A percentile compares a stretch with the other conserved stretches of the same genome.
Evolutionary conservation across 2,888 invertebrate genomes (phyloP).

Genomic region (Euproctis similis): DNA sequence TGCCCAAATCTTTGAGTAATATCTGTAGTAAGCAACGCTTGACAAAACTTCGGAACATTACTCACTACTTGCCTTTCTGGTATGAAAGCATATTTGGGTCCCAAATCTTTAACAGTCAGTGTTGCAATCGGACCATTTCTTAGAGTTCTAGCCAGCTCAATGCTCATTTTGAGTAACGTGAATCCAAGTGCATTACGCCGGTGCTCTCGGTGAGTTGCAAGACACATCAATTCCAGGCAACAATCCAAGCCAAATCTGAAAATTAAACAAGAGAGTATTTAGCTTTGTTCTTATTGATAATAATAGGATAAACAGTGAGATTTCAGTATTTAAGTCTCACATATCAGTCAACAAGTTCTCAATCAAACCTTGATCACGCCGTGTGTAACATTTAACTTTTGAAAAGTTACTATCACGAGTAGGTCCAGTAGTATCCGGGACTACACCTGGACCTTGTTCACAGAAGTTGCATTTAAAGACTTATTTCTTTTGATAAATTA

Average conservation of each 20-base stretch:
- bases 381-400: no score
- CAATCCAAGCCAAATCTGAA: constrained; percentile 4
- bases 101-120: constrained; percentile 44
- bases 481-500: no score
- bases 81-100: constrained; percentile 30
- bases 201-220: constrained; percentile 70
- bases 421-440: no score
- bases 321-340: no score
- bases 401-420: no score
- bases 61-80: background rate
- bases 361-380: no score
- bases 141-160: constrained; percentile 63
- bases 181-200: constrained; percentile 26
- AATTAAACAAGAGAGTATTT: background rate
- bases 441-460: no score
- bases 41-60: background rate
- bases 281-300: no score
- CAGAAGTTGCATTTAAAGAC: no score
- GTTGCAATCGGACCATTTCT: constrained; percentile 39
- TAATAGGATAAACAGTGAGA: no score
- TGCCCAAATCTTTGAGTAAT: background rate
- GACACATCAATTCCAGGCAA: constrained; percentile 79
- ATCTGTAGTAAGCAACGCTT: background rate
- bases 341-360: no score
- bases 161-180: constrained; percentile 63